These are phyloP conservation scores for Daptonema setosum DNA, from an alignment of 2,888 invertebrate species.

Conservation along the genomic window DNA sequence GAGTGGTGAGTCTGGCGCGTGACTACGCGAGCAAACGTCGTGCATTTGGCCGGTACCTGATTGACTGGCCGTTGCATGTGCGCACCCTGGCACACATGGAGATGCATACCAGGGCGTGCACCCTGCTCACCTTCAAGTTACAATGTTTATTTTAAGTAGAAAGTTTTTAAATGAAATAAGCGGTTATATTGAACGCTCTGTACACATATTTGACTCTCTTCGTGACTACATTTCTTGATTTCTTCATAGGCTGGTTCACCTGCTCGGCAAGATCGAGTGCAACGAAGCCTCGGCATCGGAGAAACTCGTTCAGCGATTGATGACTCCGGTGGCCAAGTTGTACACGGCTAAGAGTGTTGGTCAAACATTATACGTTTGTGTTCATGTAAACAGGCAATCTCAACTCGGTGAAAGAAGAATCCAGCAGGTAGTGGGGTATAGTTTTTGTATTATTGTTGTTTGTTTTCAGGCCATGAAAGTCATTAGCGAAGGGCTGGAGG, in stretches of 20 bases:
- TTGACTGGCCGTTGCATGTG: constrained; percentile 35
- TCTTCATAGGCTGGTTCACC: too few species aligned
- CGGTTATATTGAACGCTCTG: too few species aligned
- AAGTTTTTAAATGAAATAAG: too few species aligned
- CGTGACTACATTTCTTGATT: too few species aligned
- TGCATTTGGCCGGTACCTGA: constrained; percentile 34
- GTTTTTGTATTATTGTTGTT: constrained; percentile 1
- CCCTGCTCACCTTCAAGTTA: background rate
- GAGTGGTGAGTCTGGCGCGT: constrained; percentile 33
- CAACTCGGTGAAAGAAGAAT: too few species aligned
- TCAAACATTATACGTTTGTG: too few species aligned
- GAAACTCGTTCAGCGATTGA: constrained; percentile 30
- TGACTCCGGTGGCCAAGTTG: constrained; percentile 37
- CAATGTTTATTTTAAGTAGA: too few species aligned
- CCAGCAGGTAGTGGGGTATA: too few species aligned
- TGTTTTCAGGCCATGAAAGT: constrained; percentile 29
- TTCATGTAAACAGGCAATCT: too few species aligned
- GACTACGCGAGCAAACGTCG: constrained; percentile 34
- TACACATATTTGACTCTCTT: too few species aligned
- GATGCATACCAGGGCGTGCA: constrained; percentile 12
- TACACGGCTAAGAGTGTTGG: constrained; percentile 36
- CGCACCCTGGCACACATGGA: constrained; percentile 36
- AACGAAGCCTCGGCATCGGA: constrained; percentile 14
- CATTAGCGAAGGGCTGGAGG: constrained; percentile 36
- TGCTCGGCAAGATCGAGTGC: constrained; percentile 32